Conservation (phyloP, 2,113 vertebrate genomes). For the Pitta sordida region DNA sequence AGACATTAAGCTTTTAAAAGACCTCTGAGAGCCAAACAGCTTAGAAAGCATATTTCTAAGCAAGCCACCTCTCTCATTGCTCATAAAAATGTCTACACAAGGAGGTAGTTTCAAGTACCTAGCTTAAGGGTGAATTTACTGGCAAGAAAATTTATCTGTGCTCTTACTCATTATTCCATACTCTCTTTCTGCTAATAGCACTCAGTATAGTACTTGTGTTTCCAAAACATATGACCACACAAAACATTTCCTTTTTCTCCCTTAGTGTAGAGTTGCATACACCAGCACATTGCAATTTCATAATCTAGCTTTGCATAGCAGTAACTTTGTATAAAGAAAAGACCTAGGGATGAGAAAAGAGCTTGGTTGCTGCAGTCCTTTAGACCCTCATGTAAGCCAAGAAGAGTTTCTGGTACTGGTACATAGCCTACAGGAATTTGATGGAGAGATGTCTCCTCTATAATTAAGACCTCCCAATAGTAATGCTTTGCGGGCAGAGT, state of each 20-base stretch:
- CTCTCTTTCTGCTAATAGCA: neutral
- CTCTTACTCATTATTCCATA: neutral
- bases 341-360: neutral
- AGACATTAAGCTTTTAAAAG: conserved; percentile 19
- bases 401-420: neutral
- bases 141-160: neutral
- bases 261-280: neutral
- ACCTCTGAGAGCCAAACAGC: neutral
- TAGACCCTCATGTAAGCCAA: neutral
- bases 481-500: neutral
- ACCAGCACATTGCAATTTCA: neutral
- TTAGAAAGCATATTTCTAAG: conserved; percentile 17
- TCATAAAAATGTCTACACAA: neutral
- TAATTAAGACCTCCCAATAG: neutral
- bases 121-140: neutral
- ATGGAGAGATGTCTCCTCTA: neutral
- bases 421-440: neutral
- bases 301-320: neutral
- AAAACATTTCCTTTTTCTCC: neutral
- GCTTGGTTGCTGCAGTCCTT: neutral
- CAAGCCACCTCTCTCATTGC: neutral
- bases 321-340: neutral
- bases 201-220: neutral
- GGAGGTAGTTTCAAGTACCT: neutral
- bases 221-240: neutral